Conservation (phyloP, 2,113 vertebrate species). For the Morone saxatilis region DNA sequence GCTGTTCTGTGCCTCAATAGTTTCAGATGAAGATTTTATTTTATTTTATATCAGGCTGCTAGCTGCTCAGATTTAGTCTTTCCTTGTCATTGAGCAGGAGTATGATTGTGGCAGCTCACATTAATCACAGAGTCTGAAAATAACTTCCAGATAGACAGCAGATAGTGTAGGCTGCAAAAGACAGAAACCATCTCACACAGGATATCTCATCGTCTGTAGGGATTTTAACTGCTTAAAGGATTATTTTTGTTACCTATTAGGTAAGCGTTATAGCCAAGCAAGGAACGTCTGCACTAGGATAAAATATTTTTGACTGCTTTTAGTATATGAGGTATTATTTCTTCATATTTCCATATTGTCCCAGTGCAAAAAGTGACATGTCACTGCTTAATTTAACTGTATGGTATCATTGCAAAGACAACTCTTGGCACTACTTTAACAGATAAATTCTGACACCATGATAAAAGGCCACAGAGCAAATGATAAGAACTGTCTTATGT, state of each 20-base stretch:
- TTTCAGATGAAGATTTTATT: background rate
- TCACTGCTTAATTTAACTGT: background rate
- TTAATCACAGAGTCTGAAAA: constrained; percentile 49
- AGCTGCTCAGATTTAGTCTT: constrained; percentile 22
- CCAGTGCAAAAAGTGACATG: background rate
- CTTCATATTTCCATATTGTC: background rate
- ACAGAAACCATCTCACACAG: constrained; percentile 5
- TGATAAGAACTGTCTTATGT: constrained; percentile 44
- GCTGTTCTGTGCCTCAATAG: background rate
- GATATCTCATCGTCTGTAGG: constrained; percentile 5
- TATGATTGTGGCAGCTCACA: constrained; percentile 8
- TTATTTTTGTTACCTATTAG: background rate
- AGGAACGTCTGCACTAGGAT: background rate
- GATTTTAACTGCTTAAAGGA: constrained; percentile 22
- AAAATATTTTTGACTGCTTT: background rate
- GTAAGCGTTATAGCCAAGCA: background rate
- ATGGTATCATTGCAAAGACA: constrained; percentile 17
- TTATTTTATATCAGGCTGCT: background rate
- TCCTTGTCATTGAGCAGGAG: constrained; percentile 32
- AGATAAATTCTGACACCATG: constrained; percentile 22
- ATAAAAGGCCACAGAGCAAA: constrained; percentile 19
- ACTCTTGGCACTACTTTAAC: constrained; percentile 3
- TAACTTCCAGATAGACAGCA: constrained; percentile 48
- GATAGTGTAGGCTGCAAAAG: constrained; percentile 23
- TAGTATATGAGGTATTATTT: background rate